phyloP scores from a whole-genome alignment of 2,888 invertebrate genomes.

The Campopleginae sp. region DNA sequence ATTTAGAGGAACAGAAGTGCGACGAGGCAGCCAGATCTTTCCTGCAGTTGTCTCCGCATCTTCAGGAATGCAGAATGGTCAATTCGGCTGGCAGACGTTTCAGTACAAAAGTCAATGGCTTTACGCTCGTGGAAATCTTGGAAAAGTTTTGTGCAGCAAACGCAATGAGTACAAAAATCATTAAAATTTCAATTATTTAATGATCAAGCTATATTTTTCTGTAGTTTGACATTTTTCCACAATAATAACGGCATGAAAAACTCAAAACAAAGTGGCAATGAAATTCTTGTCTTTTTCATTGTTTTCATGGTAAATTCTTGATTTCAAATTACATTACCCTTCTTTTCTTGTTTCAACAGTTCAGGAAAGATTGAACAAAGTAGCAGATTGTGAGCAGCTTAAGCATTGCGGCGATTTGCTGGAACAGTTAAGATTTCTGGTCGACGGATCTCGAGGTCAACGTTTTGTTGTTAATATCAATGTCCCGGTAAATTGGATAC shows the following conservation, averaged over 20 bases:
- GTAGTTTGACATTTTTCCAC: not conserved
- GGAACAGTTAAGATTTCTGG: constrained; percentile 80
- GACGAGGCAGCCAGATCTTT: constrained; percentile 77
- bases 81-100: constrained; percentile 76
- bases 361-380: constrained; percentile 79
- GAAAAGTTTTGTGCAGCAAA: constrained; percentile 80
- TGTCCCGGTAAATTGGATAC: constrained; percentile 73
- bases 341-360: constrained; percentile 71
- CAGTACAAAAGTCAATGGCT: constrained; percentile 77
- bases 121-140: constrained; percentile 78
- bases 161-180: constrained; percentile 72
- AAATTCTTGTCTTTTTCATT: not conserved
- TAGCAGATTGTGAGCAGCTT: constrained; percentile 77
- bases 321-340: not conserved
- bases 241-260: not conserved
- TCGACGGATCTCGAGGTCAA: constrained; percentile 80
- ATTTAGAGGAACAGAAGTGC: constrained; percentile 80
- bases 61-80: constrained; percentile 77
- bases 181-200: constrained; percentile 1
- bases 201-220: not conserved
- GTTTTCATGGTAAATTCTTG: not conserved
- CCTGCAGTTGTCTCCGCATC: constrained; percentile 76
- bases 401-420: constrained; percentile 79
- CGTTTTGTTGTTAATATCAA: constrained; percentile 82
- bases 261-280: not conserved